These are phyloP conservation scores for Cerastis leucographa DNA, from an alignment of 2,888 invertebrate genomes.

Conservation along the genomic window DNA sequence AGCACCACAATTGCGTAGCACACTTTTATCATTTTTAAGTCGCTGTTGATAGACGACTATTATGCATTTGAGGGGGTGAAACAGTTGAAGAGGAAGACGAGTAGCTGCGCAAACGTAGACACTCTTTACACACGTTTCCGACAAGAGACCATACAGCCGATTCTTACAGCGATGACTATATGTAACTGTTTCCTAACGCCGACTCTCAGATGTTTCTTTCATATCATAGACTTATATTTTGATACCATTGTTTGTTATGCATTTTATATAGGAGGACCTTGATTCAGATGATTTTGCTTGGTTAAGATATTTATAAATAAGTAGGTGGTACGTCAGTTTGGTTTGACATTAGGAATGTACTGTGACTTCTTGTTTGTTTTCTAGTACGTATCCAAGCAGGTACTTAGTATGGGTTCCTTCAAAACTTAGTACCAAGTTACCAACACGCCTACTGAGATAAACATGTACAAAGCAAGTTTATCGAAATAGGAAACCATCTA, in stretches of 20 bases:
- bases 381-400: not conserved
- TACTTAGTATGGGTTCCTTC: conserved; percentile 27
- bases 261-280: not conserved
- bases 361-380: conserved; percentile 20
- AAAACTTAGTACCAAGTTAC: conserved; percentile 13
- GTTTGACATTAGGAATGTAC: not conserved
- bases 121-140: too few species aligned
- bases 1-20: not conserved
- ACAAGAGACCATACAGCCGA: not conserved
- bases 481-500: conserved; percentile 32
- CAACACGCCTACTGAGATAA: not conserved
- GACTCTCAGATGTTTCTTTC: not conserved
- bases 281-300: not conserved
- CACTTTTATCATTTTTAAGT: not conserved
- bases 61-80: too few species aligned
- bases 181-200: not conserved
- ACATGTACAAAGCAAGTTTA: conserved; percentile 6
- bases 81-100: too few species aligned
- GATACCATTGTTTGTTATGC: not conserved
- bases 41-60: too few species aligned
- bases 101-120: too few species aligned
- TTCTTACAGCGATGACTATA: too few species aligned
- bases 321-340: not conserved
- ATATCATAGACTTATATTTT: too few species aligned
- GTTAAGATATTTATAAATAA: not conserved